Conservation (phyloP, 2,797 vertebrate genomes). For the Gallinago solitaria region DNA sequence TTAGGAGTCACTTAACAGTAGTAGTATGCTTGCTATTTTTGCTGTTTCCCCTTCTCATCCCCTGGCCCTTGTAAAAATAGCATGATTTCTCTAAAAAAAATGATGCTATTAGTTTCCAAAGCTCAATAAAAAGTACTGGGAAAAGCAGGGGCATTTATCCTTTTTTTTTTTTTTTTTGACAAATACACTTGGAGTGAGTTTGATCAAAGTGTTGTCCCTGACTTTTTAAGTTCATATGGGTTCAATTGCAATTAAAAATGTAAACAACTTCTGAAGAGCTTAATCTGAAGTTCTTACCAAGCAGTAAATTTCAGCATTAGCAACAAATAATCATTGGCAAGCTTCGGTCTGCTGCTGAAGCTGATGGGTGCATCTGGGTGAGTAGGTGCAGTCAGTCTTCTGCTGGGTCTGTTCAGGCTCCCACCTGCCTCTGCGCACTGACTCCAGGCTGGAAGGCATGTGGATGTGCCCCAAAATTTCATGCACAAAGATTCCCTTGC, state of each 20-base stretch:
- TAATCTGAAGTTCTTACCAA: neutral
- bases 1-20: neutral
- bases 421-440: neutral
- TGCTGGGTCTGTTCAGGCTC: neutral
- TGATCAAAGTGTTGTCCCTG: neutral
- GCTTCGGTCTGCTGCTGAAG: neutral
- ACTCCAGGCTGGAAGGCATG: conserved; percentile 26
- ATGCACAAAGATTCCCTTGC: neutral
- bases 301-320: neutral
- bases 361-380: neutral
- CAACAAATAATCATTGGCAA: neutral
- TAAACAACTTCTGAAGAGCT: neutral
- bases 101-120: neutral
- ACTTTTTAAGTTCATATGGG: neutral
- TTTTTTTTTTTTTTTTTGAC: neutral
- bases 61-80: neutral
- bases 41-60: neutral
- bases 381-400: neutral
- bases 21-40: neutral
- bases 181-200: neutral
- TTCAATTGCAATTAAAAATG: neutral
- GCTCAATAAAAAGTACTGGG: neutral
- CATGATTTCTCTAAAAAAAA: neutral
- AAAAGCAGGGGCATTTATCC: neutral
- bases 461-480: conserved; percentile 36